Evolutionary conservation across 2,888 invertebrate species (phyloP).

Genomic region (Dilophus febrilis): DNA sequence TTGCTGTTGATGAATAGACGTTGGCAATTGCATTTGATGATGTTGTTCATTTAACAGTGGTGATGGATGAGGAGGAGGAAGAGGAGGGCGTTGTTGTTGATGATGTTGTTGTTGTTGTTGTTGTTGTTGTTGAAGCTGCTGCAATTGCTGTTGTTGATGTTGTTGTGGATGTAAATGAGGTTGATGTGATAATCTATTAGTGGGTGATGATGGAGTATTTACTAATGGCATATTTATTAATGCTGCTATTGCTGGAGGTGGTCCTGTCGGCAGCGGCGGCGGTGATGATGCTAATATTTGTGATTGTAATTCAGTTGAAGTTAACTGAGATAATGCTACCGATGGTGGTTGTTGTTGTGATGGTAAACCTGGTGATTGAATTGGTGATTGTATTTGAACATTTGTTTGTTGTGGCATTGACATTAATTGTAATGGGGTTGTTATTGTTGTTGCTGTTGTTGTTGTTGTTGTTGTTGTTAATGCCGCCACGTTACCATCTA

Average conservation of each 20-base stretch:
- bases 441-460: background rate
- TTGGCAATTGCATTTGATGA: too few relatives aligned
- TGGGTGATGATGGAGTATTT: too few relatives aligned
- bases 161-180: background rate
- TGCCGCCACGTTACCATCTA: slow-evolving; percentile 3
- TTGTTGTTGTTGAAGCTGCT: background rate
- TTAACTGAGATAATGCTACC: slow-evolving; percentile 10
- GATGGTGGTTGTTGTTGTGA: slow-evolving; percentile 11
- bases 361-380: too few relatives aligned
- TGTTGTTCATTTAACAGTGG: too few relatives aligned
- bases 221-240: background rate
- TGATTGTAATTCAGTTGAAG: too few relatives aligned
- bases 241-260: background rate
- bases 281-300: too few relatives aligned
- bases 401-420: slow-evolving; percentile 17
- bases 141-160: background rate
- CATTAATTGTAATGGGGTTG: background rate
- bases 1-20: too few relatives aligned
- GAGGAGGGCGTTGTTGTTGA: background rate
- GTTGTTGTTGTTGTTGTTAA: background rate
- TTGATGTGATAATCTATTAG: too few relatives aligned
- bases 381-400: slow-evolving; percentile 5
- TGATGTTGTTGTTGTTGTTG: too few relatives aligned
- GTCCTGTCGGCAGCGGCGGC: too few relatives aligned
- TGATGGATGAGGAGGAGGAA: background rate